phyloP scores from a whole-genome alignment of 2,113 vertebrate species.

The Rhombomys opimus region DNA sequence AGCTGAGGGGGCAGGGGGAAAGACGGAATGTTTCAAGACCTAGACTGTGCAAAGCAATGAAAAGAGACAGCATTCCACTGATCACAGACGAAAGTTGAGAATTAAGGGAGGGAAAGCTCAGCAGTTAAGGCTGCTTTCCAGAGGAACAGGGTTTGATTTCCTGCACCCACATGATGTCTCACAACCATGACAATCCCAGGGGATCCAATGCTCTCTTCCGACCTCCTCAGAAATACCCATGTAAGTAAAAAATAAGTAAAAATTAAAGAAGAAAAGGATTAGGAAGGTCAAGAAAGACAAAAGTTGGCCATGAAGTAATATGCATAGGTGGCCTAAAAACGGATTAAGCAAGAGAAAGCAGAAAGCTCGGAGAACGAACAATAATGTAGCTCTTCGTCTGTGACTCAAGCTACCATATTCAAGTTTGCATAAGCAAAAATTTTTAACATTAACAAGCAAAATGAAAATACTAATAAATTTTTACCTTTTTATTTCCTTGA shows the following conservation, averaged over 20 bases:
- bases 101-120: neutral
- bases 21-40: neutral
- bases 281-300: neutral
- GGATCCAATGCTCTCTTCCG: neutral
- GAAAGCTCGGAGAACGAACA: neutral
- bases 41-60: neutral
- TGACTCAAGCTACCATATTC: neutral
- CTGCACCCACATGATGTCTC: neutral
- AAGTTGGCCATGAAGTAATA: neutral
- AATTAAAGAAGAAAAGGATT: neutral
- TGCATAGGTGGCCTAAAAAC: neutral
- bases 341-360: neutral
- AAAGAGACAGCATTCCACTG: neutral
- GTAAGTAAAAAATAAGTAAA: neutral
- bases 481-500: constrained; percentile 96
- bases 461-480: neutral
- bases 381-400: neutral
- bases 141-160: neutral
- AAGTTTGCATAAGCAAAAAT: neutral
- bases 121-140: neutral
- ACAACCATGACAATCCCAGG: neutral
- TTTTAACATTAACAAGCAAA: neutral
- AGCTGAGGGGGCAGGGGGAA: neutral
- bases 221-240: neutral
- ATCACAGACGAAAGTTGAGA: neutral